These are phyloP conservation scores for Scleropages formosus DNA, from an alignment of 2,797 vertebrate species.

Conservation along the genomic window DNA sequence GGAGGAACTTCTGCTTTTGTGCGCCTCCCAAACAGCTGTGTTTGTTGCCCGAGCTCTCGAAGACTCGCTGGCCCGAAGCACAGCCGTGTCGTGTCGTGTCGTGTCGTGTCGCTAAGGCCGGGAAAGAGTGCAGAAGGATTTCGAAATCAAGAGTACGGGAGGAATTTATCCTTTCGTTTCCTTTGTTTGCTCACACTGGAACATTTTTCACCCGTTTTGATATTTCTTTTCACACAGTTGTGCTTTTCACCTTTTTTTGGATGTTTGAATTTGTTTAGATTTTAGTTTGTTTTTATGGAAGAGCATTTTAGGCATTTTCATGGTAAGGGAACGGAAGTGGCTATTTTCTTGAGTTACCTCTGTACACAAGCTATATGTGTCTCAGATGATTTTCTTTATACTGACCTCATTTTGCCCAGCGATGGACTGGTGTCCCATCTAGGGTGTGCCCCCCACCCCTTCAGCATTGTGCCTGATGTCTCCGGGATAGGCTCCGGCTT, in stretches of 20 bases:
- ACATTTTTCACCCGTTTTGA: not conserved
- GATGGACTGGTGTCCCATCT: too few species aligned
- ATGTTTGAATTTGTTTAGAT: not conserved
- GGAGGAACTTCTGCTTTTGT: conserved; percentile 44
- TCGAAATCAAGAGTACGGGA: too few species aligned
- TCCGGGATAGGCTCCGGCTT: too few species aligned
- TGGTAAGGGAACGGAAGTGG: not conserved
- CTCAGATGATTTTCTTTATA: not conserved
- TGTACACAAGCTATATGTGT: not conserved
- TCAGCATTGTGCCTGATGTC: too few species aligned
- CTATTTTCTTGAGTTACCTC: not conserved
- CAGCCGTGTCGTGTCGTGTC: not conserved
- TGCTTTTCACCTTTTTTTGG: not conserved
- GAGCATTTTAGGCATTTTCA: conserved; percentile 8
- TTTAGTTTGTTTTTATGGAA: not conserved
- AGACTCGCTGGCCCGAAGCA: not conserved
- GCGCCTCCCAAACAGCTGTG: not conserved
- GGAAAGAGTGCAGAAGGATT: too few species aligned
- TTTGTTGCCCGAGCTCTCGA: not conserved
- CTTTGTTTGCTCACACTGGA: too few species aligned
- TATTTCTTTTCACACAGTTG: not conserved
- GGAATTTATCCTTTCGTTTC: too few species aligned
- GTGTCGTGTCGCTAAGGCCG: not conserved
- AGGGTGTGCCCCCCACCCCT: too few species aligned
- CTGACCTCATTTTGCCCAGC: conserved; percentile 8